These are phyloP conservation scores for Vombatus ursinus DNA, from an alignment of 2,113 vertebrate genomes.

Conservation along the genomic window DNA sequence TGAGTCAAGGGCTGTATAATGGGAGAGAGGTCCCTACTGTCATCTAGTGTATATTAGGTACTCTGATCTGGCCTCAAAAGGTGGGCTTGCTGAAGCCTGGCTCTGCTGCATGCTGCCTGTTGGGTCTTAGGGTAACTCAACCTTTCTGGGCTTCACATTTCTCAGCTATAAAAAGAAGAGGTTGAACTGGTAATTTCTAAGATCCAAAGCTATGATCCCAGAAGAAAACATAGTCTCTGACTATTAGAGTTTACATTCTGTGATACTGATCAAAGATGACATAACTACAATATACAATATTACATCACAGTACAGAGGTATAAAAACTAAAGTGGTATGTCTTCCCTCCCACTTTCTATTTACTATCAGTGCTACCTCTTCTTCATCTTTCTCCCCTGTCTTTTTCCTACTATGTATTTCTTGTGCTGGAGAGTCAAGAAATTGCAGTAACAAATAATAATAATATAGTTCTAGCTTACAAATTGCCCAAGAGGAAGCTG, in stretches of 20 bases:
- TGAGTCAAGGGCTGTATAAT: not conserved
- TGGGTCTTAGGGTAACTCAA: not conserved
- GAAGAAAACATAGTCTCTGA: not conserved
- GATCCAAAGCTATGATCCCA: not conserved
- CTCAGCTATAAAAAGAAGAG: not conserved
- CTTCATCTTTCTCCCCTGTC: not conserved
- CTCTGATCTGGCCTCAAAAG: not conserved
- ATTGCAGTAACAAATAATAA: not conserved
- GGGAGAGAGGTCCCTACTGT: not conserved
- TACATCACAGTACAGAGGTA: not conserved
- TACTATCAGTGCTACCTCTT: not conserved
- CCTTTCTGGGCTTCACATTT: not conserved
- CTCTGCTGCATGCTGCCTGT: not conserved
- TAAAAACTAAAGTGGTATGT: not conserved
- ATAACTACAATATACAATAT: not conserved
- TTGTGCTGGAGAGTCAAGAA: not conserved
- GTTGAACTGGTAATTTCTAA: not conserved
- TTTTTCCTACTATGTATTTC: not conserved
- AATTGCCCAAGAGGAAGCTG: not conserved
- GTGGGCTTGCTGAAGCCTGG: not conserved
- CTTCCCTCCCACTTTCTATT: not conserved
- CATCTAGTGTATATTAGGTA: not conserved
- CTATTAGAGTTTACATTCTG: not conserved
- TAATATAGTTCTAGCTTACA: not conserved
- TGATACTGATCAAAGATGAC: not conserved